A percentile compares a stretch with the other conserved stretches of the same genome.
Evolutionary conservation across 1,140 invertebrate genomes (phyloP).

Genomic region (Drosophila nigrodunni): DNA sequence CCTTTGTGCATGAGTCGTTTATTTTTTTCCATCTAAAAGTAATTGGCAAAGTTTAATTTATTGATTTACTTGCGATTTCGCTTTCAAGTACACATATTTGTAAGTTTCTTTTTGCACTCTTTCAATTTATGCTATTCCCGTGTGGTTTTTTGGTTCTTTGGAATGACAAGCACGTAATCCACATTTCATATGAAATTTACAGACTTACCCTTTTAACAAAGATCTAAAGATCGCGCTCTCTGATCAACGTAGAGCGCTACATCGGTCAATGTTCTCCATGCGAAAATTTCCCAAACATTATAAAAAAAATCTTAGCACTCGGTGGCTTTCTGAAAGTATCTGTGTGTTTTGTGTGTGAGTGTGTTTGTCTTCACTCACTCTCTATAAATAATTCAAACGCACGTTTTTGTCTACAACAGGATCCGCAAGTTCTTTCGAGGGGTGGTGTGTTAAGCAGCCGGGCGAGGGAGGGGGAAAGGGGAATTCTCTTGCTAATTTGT

Average conservation of each 20-base stretch:
- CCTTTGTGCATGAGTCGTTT: constrained; percentile 7
- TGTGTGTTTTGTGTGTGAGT: no score
- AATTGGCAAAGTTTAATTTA: constrained; percentile 24
- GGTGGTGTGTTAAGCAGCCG: no score
- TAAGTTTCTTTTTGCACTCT: constrained; percentile 2
- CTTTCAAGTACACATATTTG: constrained; percentile 42
- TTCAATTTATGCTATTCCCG: not conserved
- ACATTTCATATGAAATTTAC: constrained; percentile 72
- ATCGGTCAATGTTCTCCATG: constrained; percentile 40
- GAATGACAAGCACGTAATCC: constrained; percentile 70
- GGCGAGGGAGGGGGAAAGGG: not conserved
- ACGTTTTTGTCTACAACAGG: constrained; percentile 66
- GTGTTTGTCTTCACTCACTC: constrained; percentile 39
- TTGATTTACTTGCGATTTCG: constrained; percentile 43
- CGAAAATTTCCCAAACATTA: constrained; percentile 62
- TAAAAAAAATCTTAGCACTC: constrained; percentile 47
- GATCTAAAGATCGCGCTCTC: constrained; percentile 49
- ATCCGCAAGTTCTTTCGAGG: constrained; percentile 39
- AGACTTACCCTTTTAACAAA: constrained; percentile 47
- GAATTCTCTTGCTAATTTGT: constrained; percentile 58
- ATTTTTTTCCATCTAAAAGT: constrained; percentile 9
- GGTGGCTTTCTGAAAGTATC: not conserved
- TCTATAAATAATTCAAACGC: constrained; percentile 72
- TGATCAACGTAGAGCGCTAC: constrained; percentile 1
- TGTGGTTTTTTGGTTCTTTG: constrained; percentile 47